phyloP scores from a whole-genome alignment of 2,888 invertebrate species.

The Cataglyphis albicans region DNA sequence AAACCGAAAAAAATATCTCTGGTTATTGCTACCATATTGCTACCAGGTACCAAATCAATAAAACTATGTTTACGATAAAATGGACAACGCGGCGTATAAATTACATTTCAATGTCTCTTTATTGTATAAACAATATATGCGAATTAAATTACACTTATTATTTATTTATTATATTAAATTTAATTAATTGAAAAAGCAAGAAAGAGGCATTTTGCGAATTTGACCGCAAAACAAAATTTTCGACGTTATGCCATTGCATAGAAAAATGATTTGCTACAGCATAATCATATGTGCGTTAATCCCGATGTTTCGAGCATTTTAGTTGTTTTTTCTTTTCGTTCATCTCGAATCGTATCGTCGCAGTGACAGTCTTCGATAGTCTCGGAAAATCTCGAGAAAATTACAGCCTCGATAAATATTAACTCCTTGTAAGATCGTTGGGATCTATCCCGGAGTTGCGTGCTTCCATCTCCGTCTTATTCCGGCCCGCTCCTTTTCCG shows the following conservation, averaged over 20 bases:
- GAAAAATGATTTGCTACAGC: background rate
- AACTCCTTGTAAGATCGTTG: conserved; percentile 69
- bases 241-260: background rate
- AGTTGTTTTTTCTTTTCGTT: conserved; percentile 68
- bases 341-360: background rate
- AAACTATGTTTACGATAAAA: conserved; percentile 13
- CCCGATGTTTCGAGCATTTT: conserved; percentile 51
- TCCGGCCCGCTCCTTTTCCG: conserved; percentile 13
- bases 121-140: background rate
- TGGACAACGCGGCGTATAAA: background rate
- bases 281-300: background rate
- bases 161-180: background rate
- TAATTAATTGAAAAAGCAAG: background rate
- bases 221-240: background rate
- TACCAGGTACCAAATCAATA: background rate
- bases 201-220: background rate
- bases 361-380: conserved; percentile 39
- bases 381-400: conserved; percentile 65
- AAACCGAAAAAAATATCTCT: conserved; percentile 18
- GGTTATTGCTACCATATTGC: conserved; percentile 43
- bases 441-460: conserved; percentile 64
- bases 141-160: background rate
- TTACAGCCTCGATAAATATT: conserved; percentile 77
- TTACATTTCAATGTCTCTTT: background rate
- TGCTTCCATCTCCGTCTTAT: conserved; percentile 37